These are phyloP conservation scores for Cheilosia pagana DNA, from an alignment of 2,888 invertebrate species.

Conservation along the genomic window DNA sequence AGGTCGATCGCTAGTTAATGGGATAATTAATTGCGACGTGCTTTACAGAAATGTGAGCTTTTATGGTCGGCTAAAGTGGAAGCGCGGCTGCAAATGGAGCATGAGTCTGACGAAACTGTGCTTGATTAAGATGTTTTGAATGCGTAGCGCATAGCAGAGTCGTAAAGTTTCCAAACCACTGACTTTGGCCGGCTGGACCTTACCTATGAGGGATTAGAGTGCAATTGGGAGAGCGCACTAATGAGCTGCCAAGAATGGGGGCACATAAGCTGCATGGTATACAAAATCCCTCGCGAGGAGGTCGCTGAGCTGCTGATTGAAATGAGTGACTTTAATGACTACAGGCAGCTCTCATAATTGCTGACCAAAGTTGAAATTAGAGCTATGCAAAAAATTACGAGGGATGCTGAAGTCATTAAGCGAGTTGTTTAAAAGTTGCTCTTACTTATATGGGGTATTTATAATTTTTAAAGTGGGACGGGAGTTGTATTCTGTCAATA, in stretches of 20 bases:
- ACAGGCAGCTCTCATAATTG: background rate
- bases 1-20: slow-evolving; percentile 59
- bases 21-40: slow-evolving; percentile 72
- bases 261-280: background rate
- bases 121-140: slow-evolving; percentile 68
- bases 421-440: no score
- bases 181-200: slow-evolving; percentile 31
- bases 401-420: no score
- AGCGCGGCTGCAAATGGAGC: slow-evolving; percentile 57
- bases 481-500: no score
- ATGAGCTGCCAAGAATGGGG: background rate
- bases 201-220: slow-evolving; percentile 10
- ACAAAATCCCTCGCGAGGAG: background rate
- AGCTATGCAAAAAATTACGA: no score
- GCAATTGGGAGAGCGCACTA: background rate
- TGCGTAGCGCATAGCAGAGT: slow-evolving; percentile 27
- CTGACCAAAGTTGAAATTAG: no score
- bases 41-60: slow-evolving; percentile 67
- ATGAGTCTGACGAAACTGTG: slow-evolving; percentile 52
- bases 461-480: no score
- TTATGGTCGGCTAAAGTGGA: slow-evolving; percentile 54
- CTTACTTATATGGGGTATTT: no score
- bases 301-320: background rate
- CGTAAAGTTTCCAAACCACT: slow-evolving; percentile 48
- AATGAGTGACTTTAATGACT: background rate